phyloP scores from a whole-genome alignment of 2,888 invertebrate species.

The Danaus chrysippus region DNA sequence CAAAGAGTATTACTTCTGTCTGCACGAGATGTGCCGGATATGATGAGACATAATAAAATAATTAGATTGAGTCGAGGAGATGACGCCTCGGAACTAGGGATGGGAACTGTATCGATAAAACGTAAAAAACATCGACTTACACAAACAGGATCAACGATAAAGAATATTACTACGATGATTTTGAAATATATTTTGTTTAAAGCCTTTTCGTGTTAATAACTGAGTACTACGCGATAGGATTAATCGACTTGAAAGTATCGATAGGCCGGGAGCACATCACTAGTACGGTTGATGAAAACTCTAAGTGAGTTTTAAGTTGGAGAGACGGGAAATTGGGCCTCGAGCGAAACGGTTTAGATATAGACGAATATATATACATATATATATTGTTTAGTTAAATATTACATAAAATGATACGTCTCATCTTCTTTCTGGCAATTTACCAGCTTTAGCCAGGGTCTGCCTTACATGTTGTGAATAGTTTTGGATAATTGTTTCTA shows the following conservation, averaged over 20 bases:
- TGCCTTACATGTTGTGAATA: too few species aligned
- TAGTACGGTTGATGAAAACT: conserved; percentile 59
- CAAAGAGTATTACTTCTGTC: too few species aligned
- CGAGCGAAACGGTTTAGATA: conserved; percentile 27
- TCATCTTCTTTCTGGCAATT: too few species aligned
- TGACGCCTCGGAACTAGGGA: conserved; percentile 9
- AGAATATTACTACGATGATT: too few species aligned
- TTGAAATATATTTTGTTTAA: too few species aligned
- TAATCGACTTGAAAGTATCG: conserved; percentile 2
- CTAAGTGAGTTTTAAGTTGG: conserved; percentile 71
- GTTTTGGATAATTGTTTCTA: too few species aligned
- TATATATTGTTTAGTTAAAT: neutral
- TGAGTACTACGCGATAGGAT: neutral
- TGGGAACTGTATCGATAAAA: neutral
- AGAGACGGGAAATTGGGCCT: conserved; percentile 57
- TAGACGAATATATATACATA: neutral
- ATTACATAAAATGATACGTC: too few species aligned
- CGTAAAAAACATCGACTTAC: too few species aligned
- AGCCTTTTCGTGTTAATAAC: too few species aligned
- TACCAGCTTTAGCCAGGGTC: too few species aligned
- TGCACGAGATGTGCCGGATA: too few species aligned
- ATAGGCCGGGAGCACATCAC: conserved; percentile 21
- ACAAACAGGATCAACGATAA: too few species aligned
- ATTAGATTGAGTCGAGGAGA: conserved; percentile 11
- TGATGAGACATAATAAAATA: conserved; percentile 5